Base-by-base conservation (phyloP, 1,140 invertebrate species). In the Muscidifurax raptorellus region DNA sequence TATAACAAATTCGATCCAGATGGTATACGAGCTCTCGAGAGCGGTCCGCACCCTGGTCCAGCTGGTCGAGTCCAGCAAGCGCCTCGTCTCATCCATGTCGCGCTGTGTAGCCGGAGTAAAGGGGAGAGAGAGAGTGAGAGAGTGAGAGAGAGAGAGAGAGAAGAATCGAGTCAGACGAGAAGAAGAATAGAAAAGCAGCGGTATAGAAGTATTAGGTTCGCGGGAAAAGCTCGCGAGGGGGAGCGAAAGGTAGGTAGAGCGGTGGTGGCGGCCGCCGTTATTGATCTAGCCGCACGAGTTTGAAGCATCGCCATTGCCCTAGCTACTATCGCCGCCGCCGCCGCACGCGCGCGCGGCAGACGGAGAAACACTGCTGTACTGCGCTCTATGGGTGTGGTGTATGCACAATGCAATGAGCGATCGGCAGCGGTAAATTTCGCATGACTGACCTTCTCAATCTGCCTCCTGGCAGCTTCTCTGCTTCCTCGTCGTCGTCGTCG, bases 231-330 rank as follows among this genome's bases (percentile, higher is more conserved):
- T 59, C 18, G 52, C 12, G 25, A 18, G 66, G 66, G 66, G 10
- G 22, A 52, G 25, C n/a, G 0, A 15, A 15, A 80, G 69, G 67
- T 13, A 32, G 69, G 66, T 4, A 30, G 27, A 78, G 64, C 83
- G n/a, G 2, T 86, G 87, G 87, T 88, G 88, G 84, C 87, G 83
- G 88, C 85, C 83, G 79, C 84, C 88, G 87, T 91, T 91, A 91
- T 92, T 92, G 91, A 92, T 91, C 90, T 92, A 90, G 89, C 89
- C 88, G 89, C 85, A 85, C 87, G 87, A 89, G 85, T 90, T 90
- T 88, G 87, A 90, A 89, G 86, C 87, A 87, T 91, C 89, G 88
- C 89, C 89, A 88, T 89, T 89, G 87, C 88, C 89, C 87, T 87
- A 87, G 82, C 88, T 86, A 88, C 86, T 87, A 86, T 90, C 88